phyloP scores from a whole-genome alignment of 1,140 invertebrate species.

The Drosophila takahashii region DNA sequence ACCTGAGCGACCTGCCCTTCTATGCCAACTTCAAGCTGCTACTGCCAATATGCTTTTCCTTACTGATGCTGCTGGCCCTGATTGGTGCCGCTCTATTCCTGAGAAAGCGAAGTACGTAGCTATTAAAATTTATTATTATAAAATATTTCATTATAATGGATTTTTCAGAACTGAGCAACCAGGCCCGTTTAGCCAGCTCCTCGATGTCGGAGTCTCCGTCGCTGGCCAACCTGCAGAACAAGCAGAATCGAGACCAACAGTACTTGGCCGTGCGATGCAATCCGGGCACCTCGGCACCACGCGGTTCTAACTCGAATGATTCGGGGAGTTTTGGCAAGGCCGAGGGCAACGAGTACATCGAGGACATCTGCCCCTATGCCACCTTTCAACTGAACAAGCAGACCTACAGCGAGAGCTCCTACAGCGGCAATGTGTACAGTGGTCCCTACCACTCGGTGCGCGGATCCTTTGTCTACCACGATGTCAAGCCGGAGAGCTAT shows the following conservation, averaged over 20 bases:
- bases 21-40: slow-evolving; percentile 90
- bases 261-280: slow-evolving; percentile 88
- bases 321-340: slow-evolving; percentile 86
- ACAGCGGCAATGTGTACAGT: slow-evolving; percentile 94
- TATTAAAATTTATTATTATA: too few relatives aligned
- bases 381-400: slow-evolving; percentile 95
- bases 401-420: slow-evolving; percentile 94
- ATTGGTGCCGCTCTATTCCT: slow-evolving; percentile 88
- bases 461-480: slow-evolving; percentile 95
- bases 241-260: slow-evolving; percentile 90
- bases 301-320: slow-evolving; percentile 85
- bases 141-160: too few relatives aligned
- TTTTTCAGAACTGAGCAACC: slow-evolving; percentile 57
- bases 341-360: slow-evolving; percentile 90
- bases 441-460: slow-evolving; percentile 93
- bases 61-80: slow-evolving; percentile 88
- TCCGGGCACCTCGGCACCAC: slow-evolving; percentile 83
- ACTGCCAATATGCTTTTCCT: slow-evolving; percentile 88
- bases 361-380: slow-evolving; percentile 96
- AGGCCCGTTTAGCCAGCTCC: slow-evolving; percentile 75
- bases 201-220: slow-evolving; percentile 88
- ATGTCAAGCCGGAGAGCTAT: slow-evolving; percentile 87
- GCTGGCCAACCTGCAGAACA: slow-evolving; percentile 90
- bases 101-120: slow-evolving; percentile 87
- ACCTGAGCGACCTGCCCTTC: slow-evolving; percentile 87